Conservation (phyloP, 1,140 invertebrate genomes). For the Drosophila pseudoobscura region DNA sequence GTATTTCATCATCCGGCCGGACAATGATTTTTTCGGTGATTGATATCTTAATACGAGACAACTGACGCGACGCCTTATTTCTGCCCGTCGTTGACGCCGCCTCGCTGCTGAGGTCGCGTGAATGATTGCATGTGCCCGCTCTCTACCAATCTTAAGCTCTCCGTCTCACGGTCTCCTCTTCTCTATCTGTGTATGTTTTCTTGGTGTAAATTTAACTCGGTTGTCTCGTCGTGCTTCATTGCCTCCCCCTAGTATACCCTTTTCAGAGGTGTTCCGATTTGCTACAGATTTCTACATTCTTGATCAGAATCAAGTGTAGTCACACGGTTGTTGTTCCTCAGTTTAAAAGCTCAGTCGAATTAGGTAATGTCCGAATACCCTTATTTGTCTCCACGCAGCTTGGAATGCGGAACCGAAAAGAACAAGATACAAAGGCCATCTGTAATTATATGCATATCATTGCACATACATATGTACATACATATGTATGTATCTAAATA, state of each 20-base stretch:
- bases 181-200: constrained; percentile 10
- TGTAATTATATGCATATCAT: no score
- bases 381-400: no score
- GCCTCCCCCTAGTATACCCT: constrained; percentile 11
- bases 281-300: no score
- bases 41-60: constrained; percentile 62
- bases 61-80: constrained; percentile 13
- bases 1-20: constrained; percentile 12
- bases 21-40: constrained; percentile 50
- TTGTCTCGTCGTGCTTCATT: constrained; percentile 49
- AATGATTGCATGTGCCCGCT: constrained; percentile 50
- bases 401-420: no score
- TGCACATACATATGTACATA: no score
- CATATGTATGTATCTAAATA: neutral
- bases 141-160: constrained; percentile 3
- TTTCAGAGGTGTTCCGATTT: no score
- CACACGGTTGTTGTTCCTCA: no score
- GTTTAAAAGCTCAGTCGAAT: no score
- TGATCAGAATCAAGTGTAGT: no score
- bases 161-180: neutral
- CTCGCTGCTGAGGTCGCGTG: constrained; percentile 34
- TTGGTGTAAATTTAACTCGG: constrained; percentile 72
- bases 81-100: neutral
- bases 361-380: no score
- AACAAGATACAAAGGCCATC: no score